Base-by-base conservation (phyloP, 1,140 invertebrate genomes). In the Drosophila bifasciata region DNA sequence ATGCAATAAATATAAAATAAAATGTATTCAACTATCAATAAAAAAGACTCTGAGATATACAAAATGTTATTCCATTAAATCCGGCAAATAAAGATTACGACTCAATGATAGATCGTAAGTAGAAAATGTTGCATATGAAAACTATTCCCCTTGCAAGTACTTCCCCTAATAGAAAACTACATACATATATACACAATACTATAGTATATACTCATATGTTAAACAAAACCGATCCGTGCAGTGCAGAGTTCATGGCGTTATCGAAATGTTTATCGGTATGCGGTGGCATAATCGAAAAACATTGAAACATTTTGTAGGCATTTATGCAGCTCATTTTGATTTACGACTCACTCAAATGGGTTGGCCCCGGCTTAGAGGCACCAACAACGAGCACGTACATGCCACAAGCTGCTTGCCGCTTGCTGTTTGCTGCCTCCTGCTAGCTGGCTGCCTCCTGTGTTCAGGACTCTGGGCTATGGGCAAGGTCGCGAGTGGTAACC, bases 401-500 rank as follows among this genome's bases (percentile, higher is more conserved):
- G 81, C 81, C 81, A 85, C 81, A 85, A 85, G 81, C 81, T 86
- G 81, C 77, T 83, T 76, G 40, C 58, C 39, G 41, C 56, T 25
- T 0, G 23, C 23, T 25, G 23, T 3, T 19, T 1, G 19, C 39
- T 56, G 51, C 43, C 55, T 60, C 11, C 32, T 36, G 7, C 44
- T 46, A 8, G 23, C 41, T 50, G 32, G 21, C 32, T 46, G 21
- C 16, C 17, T 53, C 15, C 21, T 28, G 36, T 52, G n/a, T 40
- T 43, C 23, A 17, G 9, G 16, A 19, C 1, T 41, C 25, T 53
- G 70, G 32, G 32, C 32, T 36, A 36, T 39, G 64, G 64, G 56
- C 81, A 88, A 86, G 81, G 81, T 86, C 81, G 83, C 83, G 74
- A 86, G 77, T 81, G 81, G 77, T 86, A 86, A 86, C 81, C 81